Percentiles rank a stretch among this genome's conserved stretches.
Evolutionary conservation across 35 echinoderm and acorn worm genomes (phyloP).

Genomic region (Anneissia japonica): DNA sequence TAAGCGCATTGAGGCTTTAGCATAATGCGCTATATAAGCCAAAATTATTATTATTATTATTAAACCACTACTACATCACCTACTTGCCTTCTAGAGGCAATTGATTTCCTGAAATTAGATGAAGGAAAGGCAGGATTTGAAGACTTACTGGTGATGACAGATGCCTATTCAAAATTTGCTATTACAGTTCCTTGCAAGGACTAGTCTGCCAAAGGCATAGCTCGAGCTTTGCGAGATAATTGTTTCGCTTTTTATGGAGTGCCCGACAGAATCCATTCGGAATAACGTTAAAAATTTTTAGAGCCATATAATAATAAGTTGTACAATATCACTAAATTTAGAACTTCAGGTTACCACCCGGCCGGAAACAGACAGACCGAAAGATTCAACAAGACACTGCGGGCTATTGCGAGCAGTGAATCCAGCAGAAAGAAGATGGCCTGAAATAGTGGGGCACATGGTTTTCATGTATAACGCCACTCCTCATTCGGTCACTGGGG

Average conservation of each 20-base stretch:
- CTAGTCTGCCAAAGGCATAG: background rate
- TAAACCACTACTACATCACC: background rate
- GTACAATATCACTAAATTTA: background rate
- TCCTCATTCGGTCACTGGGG: conserved; percentile 6
- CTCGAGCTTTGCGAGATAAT: background rate
- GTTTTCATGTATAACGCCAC: conserved; percentile 24
- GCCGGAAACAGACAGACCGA: background rate
- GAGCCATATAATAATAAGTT: background rate
- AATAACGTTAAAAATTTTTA: background rate
- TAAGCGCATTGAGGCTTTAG: too few species aligned
- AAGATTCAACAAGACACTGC: background rate
- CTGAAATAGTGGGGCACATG: too few species aligned
- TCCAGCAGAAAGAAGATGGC: too few species aligned
- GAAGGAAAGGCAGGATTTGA: background rate
- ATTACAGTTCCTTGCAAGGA: background rate
- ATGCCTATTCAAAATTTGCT: background rate
- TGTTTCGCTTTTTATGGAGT: background rate
- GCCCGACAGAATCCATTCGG: background rate
- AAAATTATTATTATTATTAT: too few species aligned
- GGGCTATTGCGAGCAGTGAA: too few species aligned
- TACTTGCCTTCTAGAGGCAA: background rate
- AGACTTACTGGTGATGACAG: background rate
- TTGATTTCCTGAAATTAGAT: background rate
- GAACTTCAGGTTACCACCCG: background rate
- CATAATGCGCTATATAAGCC: too few species aligned